These are phyloP conservation scores for Lottia gigantea DNA, from an alignment of 2,888 invertebrate species.

Conservation along the genomic window DNA sequence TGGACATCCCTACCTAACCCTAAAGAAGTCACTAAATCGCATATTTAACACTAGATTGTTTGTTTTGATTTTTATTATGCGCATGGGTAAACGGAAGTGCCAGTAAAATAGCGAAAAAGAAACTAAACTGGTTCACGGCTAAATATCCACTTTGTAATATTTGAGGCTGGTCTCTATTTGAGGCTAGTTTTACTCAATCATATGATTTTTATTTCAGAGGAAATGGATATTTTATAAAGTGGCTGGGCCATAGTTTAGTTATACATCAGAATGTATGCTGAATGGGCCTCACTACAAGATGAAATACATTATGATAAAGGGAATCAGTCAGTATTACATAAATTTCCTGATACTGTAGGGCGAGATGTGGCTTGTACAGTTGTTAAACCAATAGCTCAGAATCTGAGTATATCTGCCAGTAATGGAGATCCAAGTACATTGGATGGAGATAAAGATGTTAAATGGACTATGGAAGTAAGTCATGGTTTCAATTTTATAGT, in stretches of 20 bases:
- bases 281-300: conserved; percentile 68
- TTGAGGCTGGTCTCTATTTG: no score
- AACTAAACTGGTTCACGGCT: no score
- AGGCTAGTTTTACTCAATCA: no score
- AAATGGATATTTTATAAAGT: not conserved
- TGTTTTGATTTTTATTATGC: no score
- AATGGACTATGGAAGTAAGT: conserved; percentile 79
- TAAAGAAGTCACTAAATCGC: no score
- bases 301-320: conserved; percentile 66
- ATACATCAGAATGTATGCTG: conserved; percentile 63
- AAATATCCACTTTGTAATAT: no score
- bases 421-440: conserved; percentile 84
- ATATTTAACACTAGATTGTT: no score
- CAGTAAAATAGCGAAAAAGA: no score
- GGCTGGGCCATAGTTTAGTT: no score
- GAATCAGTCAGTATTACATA: conserved; percentile 77
- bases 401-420: conserved; percentile 72
- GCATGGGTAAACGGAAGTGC: no score
- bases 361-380: conserved; percentile 85
- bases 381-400: conserved; percentile 80
- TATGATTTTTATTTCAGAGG: not conserved
- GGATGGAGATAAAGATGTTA: conserved; percentile 80
- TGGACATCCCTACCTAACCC: no score
- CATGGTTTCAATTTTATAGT: no score
- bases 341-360: conserved; percentile 79